Evolutionary conservation across 2,113 vertebrate genomes (phyloP), one percentile per base, ranked within the genome.

Genomic region (Platanista minor): DNA sequence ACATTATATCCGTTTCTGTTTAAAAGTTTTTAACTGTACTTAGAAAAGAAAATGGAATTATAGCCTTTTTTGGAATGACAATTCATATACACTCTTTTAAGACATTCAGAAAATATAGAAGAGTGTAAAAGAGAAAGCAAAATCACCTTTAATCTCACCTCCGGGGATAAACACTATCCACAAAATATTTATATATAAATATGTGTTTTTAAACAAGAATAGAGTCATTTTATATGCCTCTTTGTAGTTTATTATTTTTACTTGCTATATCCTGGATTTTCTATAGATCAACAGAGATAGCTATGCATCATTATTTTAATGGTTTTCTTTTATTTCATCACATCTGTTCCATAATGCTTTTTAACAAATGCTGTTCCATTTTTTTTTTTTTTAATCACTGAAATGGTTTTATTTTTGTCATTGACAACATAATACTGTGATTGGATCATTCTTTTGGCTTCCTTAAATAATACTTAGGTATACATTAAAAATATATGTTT

Each of bases 401-500:
- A 92, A 89, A 69, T 66, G 46, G 52, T 62, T 97, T 98, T 98
- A 97, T 88, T 95, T 94, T 75, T 94, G 72, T 92, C 91, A 87
- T 2, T 59, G 46, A 87, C 54, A 97, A 82, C 27, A 90, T 31
- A 25, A 67, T 41, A 67, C 21, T 72, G 46, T 18, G 33, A 94
- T 59, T 89, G 17, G 83, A 95, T 59, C 59, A 84, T 71, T 75
- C 81, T 14, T 84, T 77, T 54, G 17, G 61, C 81, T 96, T 88
- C 7, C 39, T 95, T 88, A 94, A 95, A 84, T 92, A 88, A 46
- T 96, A 78, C 49, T 90, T 91, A 90, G 36, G 41, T 94, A 54
- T 88, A 57, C 62, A 97, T 93, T 90, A 97, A 97, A 97, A 96
- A 97, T 96, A 94, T 69, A 95, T 82, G 46, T 95, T 95, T 97